Base-by-base conservation (phyloP, 2,113 vertebrate genomes). In the Varanus komodoensis region DNA sequence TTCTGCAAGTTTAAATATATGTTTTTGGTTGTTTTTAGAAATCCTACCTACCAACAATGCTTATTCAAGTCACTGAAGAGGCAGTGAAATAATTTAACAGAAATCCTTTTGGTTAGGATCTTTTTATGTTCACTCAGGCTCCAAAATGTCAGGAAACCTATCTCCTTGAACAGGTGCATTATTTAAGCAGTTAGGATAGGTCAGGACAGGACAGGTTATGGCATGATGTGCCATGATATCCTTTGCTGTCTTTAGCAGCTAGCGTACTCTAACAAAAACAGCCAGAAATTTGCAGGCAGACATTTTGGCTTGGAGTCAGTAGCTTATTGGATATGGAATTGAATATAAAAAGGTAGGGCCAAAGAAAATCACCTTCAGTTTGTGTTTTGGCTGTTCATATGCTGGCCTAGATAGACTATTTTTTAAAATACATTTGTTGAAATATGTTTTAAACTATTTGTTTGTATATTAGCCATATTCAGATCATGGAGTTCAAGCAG, bases 401-500 rank as follows among this genome's bases (percentile, higher is more conserved):
- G 48, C 23, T 89, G 23, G 8, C 6, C 69, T 54, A 11, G 14
- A 74, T 73, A 34, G 17, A 84, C 38, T 44, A 50, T 12, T 64
- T 54, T 64, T 78, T 15, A 48, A 61, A 8, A 57, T 82, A n/a
- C 21, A 50, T 69, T 38, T 73, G 54, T 83, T 89, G 14, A 79
- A 87, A 79, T 48, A 23, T 29, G 19, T 89, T 74, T 81, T 71
- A 19, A 75, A 78, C 50, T 52, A 29, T 75, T 87, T 91, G 71
- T 91, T 92, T 88, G 82, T 78, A 0, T 85, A 61, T 17, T 84
- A 98, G 97, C 92, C 97, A 79, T 97, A 96, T 95, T 94, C 96
- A 93, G 97, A 96, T 94, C 96, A 96, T 91, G 97, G 97, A 95
- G 91, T 96, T 93, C 97, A 97, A 96, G 91, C 94, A 77, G 80